Evolutionary conservation across 2,888 invertebrate genomes (phyloP), one percentile per base, ranked within the genome.

Genomic region (Hedya salicella): DNA sequence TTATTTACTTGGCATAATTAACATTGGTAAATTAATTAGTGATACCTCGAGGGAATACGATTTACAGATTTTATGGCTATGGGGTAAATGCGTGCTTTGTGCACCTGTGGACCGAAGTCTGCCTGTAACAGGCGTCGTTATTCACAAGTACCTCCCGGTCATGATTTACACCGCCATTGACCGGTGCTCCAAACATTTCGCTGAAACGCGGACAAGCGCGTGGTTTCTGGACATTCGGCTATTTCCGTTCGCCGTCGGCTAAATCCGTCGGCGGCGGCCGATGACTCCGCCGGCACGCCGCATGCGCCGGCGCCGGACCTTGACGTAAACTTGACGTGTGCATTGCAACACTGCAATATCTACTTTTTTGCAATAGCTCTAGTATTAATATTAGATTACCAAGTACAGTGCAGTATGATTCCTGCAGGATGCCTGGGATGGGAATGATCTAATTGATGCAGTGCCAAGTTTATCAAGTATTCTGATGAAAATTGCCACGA

Each of bases 231-330:
- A 81, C 84, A 80, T 86, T 90, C 87, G 90, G 83, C 80, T 91
- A 91, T 91, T 91, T 88, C 86, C 88, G 89, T 84, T 81, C 71
- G 70, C 74, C 73, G 82, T 86, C 87, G 87, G 86, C 86, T 91
- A 89, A 86, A 86, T 88, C 84, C 86, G 90, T 85, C 86, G 78
- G 69, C 76, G 75, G 77, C 88, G 91, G 91, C 85, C 91, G 89
- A 91, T 91, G 91, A 91, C 91, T 89, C 82, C 85, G 72, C 69
- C 78, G 85, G 87, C 85, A 87, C 83, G 85, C 85, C 57, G 46
- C 46, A 19, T 57, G 85, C 81, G 66, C 70, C 77, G 78, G 79
- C 81, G 80, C 81, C 82, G 82, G 86, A 89, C 89, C 87, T 88
- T 88, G 87, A 84, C 83, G 81, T 76, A 75, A 75, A 75, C 74